These are phyloP conservation scores for Clarias fuscus DNA, from an alignment of 2,797 vertebrate genomes.

Conservation along the genomic window DNA sequence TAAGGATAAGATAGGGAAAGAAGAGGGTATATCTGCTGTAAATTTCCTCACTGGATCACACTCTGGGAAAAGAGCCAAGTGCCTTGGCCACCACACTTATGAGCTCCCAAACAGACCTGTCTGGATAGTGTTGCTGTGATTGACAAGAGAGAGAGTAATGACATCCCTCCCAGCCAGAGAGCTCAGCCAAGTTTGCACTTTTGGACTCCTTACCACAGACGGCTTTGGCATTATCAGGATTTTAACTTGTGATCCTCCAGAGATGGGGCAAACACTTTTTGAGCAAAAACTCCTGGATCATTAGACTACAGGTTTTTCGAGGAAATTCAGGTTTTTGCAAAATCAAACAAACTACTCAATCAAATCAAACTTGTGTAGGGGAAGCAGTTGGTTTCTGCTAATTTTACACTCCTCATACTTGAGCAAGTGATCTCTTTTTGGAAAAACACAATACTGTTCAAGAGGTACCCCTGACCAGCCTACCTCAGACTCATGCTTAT, in stretches of 20 bases:
- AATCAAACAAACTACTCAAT: slow-evolving; percentile 47
- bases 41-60: not conserved
- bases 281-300: not conserved
- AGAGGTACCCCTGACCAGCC: not conserved
- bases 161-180: not conserved
- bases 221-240: not conserved
- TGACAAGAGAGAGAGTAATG: not conserved
- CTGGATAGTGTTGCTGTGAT: not conserved
- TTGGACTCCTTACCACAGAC: not conserved
- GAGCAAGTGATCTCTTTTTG: slow-evolving; percentile 31
- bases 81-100: not conserved
- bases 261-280: not conserved
- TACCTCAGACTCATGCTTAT: not conserved
- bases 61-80: too few relatives aligned
- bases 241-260: not conserved
- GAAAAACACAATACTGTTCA: not conserved
- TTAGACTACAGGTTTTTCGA: slow-evolving; percentile 47
- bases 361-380: slow-evolving; percentile 60
- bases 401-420: slow-evolving; percentile 39
- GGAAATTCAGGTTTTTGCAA: slow-evolving; percentile 52
- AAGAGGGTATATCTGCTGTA: not conserved
- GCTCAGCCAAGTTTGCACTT: not conserved
- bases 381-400: slow-evolving; percentile 41
- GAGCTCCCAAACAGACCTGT: not conserved
- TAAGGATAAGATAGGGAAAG: not conserved